Evolutionary conservation across 1,140 invertebrate species (phyloP), one percentile per base, ranked within the genome.

Genomic region (Nasonia longicornis): DNA sequence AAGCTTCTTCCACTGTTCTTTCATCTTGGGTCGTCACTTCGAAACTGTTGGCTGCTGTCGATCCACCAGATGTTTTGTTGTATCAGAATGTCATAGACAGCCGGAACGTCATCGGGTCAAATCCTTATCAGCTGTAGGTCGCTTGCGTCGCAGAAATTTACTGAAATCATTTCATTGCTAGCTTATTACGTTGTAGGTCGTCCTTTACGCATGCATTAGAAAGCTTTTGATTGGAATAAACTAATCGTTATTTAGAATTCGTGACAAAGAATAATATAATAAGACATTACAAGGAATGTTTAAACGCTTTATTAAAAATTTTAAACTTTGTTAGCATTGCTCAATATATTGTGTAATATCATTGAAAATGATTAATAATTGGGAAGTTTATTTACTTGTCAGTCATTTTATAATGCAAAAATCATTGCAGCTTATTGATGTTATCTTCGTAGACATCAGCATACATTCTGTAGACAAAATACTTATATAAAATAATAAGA

Each of bases 1-100:
- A 52, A 77, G 69, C 75, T 66, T 77, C 58, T 82, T 82, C 75
- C 75, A 82, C 80, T 82, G 80, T 64, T 82, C 80, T 38, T 82
- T 82, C 80, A 82, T 82, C 63, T 82, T 77, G 66, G 42, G 35
- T 81, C 52, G 73, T 64, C 52, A 63, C 45, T 77, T 64, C 26
- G 73, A 42, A 64, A 81, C 80, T 81, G 74, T 45, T 77, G 52
- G 31, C 58, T 48, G 8, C 52, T 58, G 38, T 35, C 26, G 38
- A 38, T 64, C 12, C 1, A 64, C 45, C 69, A 77, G 69, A 77
- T 77, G 69, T 82, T 82, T 82, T 82, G 67, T 82, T 82, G 48
- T 63, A 64, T 73, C 79, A 75, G 64, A 80, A 80, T 82, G 76
- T 82, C 80, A 77, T 77, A 77, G 48, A 26, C 63, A 6, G 31